phyloP scores from a whole-genome alignment of 2,113 vertebrate genomes.

The Thalassarche chlororhynchos region DNA sequence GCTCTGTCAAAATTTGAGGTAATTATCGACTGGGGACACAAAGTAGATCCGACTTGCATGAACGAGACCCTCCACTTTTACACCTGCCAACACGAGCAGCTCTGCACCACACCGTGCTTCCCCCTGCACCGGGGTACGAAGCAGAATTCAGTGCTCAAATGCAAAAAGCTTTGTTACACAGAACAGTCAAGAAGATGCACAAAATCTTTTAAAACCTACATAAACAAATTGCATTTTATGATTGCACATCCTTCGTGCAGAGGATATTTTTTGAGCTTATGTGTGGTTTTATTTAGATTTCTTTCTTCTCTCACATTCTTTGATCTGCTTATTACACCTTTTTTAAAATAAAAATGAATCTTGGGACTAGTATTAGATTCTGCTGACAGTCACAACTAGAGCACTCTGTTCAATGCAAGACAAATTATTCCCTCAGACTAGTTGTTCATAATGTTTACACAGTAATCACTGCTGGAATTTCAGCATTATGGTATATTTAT shows the following conservation, averaged over 20 bases:
- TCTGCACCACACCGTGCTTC: rapidly evolving
- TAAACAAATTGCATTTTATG: background rate
- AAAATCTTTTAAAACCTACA: background rate
- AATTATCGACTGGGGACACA: background rate
- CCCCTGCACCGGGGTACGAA: rapidly evolving
- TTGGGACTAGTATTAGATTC: constrained; percentile 1
- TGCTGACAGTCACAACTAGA: constrained; percentile 29
- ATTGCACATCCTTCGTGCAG: background rate
- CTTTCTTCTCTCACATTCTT: constrained; percentile 27
- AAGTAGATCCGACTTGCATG: background rate
- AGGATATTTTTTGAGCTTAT: background rate
- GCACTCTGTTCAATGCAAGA: constrained; percentile 15
- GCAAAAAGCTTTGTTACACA: background rate
- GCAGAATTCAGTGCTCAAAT: background rate
- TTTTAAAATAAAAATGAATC: constrained; percentile 46
- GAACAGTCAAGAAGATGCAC: background rate
- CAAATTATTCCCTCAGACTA: constrained; percentile 19
- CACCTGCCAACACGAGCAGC: background rate
- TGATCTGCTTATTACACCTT: constrained; percentile 30
- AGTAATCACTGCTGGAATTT: constrained; percentile 34
- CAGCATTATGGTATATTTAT: constrained; percentile 28
- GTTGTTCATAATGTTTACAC: constrained; percentile 14
- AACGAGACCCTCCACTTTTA: background rate
- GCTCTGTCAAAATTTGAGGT: background rate
- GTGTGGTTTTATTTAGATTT: background rate